Base-by-base conservation (phyloP, 1,140 invertebrate genomes). In the Brachionus asplanchnoidis region DNA sequence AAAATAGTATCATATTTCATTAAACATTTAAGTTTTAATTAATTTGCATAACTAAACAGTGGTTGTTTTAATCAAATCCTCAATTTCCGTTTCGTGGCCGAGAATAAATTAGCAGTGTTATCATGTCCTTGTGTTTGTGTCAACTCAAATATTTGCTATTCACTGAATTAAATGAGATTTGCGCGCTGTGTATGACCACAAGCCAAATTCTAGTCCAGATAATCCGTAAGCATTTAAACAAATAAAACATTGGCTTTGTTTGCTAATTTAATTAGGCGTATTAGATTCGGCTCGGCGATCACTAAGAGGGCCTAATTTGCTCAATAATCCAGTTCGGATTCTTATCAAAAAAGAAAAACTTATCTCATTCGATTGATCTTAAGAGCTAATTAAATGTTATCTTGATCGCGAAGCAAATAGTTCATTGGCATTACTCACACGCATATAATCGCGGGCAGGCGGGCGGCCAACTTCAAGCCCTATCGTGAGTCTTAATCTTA, bases 1-100 rank as follows among this genome's bases (percentile, higher is more conserved):
- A 60, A 60, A 20, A 56, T 12, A 60, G 53, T 60, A 60, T 60
- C 53, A 9, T 20, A 60, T 60, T 60, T 60, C 53, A 60, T 60
- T 60, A 60, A 60, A 60, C 66, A 32, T 68, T 32, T 32, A 68
- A 68, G 66, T n/a, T 68, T 68, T 40, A 68, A 68, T 68, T 68
- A 68, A 68, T 68, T 68, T 68, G 66, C 66, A 68, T 68, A 68
- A 68, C 66, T 32, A 68, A 32, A 68, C 66, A 68, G 66, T 68
- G 66, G 66, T 68, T 68, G 65, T 68, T 68, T 32, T 36, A 32
- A 3, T 68, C 23, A 68, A 32, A 28, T 36, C 32, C 65, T 68
- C 65, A 32, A 68, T 68, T 68, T 68, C 65, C 65, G 65, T 68
- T 68, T 32, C 32, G 17, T 56, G 53, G 17, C 7, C 17, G 1